Conservation (phyloP, 2,888 invertebrate genomes). For the Luperina nickerlii region DNA sequence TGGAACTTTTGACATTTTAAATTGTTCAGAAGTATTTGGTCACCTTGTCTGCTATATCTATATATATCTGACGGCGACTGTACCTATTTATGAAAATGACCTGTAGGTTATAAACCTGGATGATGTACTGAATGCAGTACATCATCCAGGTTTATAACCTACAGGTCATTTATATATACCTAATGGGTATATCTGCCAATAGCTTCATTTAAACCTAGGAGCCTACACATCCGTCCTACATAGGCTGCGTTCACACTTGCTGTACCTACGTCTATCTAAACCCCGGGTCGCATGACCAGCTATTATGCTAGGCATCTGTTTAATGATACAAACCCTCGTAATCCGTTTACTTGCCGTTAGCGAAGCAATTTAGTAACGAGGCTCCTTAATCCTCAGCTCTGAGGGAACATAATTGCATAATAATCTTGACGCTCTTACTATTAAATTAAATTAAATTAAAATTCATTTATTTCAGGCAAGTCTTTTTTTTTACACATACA, state of each 20-base stretch:
- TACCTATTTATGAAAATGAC: slow-evolving; percentile 8
- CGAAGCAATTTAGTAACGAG: slow-evolving; percentile 64
- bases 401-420: slow-evolving; percentile 54
- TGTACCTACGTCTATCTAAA: slow-evolving; percentile 22
- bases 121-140: too few species aligned
- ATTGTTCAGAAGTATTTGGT: too few species aligned
- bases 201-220: slow-evolving; percentile 4
- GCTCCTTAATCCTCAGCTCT: slow-evolving; percentile 58
- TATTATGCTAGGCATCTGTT: slow-evolving; percentile 59
- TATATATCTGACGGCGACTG: too few species aligned
- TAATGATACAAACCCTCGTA: slow-evolving; percentile 64
- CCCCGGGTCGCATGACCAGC: slow-evolving; percentile 37
- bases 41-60: too few species aligned
- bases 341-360: slow-evolving; percentile 66
- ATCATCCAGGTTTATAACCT: too few species aligned
- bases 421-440: slow-evolving; percentile 50
- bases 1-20: too few species aligned
- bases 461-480: too few species aligned
- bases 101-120: not conserved
- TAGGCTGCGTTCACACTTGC: slow-evolving; percentile 23
- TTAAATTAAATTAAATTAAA: too few species aligned
- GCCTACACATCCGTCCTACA: slow-evolving; percentile 19
- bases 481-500: too few species aligned
- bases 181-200: not conserved
- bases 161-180: too few species aligned